Conservation (phyloP, 2,888 invertebrate genomes). For the Drosophila phalerata region DNA sequence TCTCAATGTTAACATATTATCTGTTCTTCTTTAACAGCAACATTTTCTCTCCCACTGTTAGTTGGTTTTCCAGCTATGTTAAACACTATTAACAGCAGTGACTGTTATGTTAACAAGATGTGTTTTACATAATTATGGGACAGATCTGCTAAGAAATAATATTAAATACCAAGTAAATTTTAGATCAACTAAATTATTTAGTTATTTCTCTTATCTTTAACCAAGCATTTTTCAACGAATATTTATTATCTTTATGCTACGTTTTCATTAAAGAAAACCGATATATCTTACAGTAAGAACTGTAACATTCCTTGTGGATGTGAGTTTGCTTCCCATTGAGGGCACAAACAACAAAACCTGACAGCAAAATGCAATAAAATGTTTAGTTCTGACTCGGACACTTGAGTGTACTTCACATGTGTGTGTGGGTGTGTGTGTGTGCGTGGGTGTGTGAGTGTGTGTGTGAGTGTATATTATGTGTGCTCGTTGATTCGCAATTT, state of each 20-base stretch:
- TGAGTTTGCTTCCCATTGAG: constrained; percentile 10
- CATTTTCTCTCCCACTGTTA: constrained; percentile 1
- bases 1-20: constrained; percentile 9
- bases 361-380: constrained; percentile 70
- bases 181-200: background rate
- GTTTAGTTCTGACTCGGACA: constrained; percentile 42
- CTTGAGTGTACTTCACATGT: constrained; percentile 50
- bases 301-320: constrained; percentile 6
- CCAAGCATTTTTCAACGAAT: background rate
- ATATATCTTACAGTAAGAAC: constrained; percentile 15
- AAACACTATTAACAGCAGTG: background rate
- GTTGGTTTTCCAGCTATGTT: background rate
- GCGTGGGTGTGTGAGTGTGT: constrained; percentile 14
- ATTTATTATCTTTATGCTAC: constrained; percentile 15
- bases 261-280: constrained; percentile 20
- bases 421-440: background rate
- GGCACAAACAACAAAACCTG: constrained; percentile 26
- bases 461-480: constrained; percentile 27
- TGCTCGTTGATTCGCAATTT: constrained; percentile 69
- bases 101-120: background rate
- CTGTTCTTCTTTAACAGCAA: background rate
- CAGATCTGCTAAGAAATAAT: background rate
- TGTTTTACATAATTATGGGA: background rate
- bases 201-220: background rate
- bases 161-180: background rate